These are phyloP conservation scores for Helarctos malayanus DNA, from an alignment of 2,797 vertebrate genomes.

Conservation along the genomic window DNA sequence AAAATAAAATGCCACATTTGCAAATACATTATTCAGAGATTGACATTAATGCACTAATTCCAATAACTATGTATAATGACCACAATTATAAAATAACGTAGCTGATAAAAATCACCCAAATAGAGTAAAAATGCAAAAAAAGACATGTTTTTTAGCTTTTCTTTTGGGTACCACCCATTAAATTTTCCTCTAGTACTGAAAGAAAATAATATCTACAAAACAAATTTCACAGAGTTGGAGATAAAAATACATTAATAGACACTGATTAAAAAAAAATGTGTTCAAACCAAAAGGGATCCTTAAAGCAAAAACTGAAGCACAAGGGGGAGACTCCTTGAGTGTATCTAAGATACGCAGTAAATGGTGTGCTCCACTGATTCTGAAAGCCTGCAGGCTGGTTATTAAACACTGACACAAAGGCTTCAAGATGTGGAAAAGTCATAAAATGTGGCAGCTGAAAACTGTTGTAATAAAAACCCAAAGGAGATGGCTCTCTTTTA, in stretches of 20 bases:
- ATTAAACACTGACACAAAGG: neutral
- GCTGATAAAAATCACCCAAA: slow-evolving; percentile 15
- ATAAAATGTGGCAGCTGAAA: slow-evolving; percentile 34
- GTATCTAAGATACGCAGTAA: neutral
- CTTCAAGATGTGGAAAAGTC: neutral
- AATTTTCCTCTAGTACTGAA: neutral
- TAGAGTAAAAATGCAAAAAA: slow-evolving; percentile 37
- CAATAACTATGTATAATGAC: slow-evolving; percentile 18
- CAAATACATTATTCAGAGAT: slow-evolving; percentile 23
- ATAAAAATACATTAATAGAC: slow-evolving; percentile 44
- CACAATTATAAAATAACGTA: slow-evolving; percentile 31
- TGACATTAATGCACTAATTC: neutral
- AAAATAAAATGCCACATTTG: slow-evolving; percentile 52
- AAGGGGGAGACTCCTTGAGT: neutral
- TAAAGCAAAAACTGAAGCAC: neutral
- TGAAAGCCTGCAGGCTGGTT: neutral
- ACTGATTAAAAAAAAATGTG: slow-evolving; percentile 27
- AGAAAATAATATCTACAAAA: slow-evolving; percentile 51
- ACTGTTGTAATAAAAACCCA: neutral
- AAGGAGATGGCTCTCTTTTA: neutral
- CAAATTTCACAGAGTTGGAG: slow-evolving; percentile 55
- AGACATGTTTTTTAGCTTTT: neutral
- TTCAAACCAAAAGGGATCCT: slow-evolving; percentile 4
- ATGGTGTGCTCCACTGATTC: slow-evolving; percentile 8
- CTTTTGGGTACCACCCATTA: neutral